Evolutionary conservation across 2,797 vertebrate species (phyloP).

Genomic region (Sebastes matsubarae): DNA sequence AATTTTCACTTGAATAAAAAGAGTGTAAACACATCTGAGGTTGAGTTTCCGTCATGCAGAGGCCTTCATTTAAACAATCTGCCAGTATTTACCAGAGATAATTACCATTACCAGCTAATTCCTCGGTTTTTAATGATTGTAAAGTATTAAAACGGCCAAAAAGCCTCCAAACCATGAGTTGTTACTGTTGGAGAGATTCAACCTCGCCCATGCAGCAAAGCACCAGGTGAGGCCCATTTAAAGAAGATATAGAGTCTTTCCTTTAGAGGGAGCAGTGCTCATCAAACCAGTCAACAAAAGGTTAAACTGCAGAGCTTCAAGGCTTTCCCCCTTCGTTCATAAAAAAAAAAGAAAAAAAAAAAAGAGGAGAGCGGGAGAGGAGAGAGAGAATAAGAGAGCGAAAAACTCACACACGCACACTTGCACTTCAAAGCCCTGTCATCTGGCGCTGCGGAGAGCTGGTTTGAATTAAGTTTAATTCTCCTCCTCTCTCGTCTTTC

Average conservation of each 20-base stretch:
- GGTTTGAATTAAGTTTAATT: conserved; percentile 94
- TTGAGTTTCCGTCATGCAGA: neutral
- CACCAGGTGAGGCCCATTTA: conserved; percentile 26
- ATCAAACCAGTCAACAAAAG: conserved; percentile 61
- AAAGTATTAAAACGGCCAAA: neutral
- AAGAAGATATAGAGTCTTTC: conserved; percentile 27
- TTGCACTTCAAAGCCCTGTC: conserved; percentile 92
- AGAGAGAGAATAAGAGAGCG: conserved; percentile 63
- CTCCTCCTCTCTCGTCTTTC: conserved; percentile 86
- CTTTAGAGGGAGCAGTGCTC: conserved; percentile 40
- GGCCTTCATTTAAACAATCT: neutral
- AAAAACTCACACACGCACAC: conserved; percentile 77
- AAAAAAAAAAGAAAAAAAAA: conserved; percentile 54
- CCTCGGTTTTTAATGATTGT: conserved; percentile 9
- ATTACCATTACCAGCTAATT: conserved; percentile 2
- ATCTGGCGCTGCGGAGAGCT: conserved; percentile 86
- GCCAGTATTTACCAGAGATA: neutral
- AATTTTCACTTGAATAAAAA: neutral
- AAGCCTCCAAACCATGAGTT: neutral
- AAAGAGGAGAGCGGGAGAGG: conserved; percentile 52
- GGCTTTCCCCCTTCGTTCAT: conserved; percentile 86
- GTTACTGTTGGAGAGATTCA: conserved; percentile 18
- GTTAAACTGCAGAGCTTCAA: conserved; percentile 82
- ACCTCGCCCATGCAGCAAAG: conserved; percentile 15
- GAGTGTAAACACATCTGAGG: neutral